Evolutionary conservation across 2,888 invertebrate genomes (phyloP), one percentile per base, ranked within the genome.

Genomic region (Ophion ellenae): DNA sequence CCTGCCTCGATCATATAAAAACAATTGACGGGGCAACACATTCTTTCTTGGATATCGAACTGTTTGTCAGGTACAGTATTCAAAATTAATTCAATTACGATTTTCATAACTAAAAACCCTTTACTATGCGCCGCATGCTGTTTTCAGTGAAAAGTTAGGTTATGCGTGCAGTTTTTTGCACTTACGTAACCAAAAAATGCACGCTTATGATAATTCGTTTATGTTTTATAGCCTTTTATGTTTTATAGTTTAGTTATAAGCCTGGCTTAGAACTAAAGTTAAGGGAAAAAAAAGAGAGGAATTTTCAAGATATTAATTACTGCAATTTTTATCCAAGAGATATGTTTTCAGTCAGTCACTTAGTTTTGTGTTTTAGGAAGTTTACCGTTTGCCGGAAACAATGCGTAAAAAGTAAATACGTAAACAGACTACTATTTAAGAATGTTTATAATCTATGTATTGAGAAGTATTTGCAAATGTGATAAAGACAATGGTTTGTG

Each of bases 1-100:
- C 36, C 63, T 57, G 53, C 40, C 73, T 63, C 61, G 47, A 36
- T 80, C 40, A 17, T 66, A 80, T 67, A 64, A 79, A 82, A 70
- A 40, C 28, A 69, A 11, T 78, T 70, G 77, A 85, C 17, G 20
- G 63, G 74, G 36, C n/a, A n/a, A 63, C 20, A 40, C 14, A 71
- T 71, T 63, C 40, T 77, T 73, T 40, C 45, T 76, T 66, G 76
- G 32, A 53, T 67, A 67, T 69, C 40, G n/a, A 53, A 28, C 76
- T 61, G 28, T 36, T 40, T 28, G 36, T 36, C 20, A 63, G 53
- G 14, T 11, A 45, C 17, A 14, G 45, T 74, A 74, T 63, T 74
- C 45, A 24, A 17, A 9, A 47, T 63, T 3, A 10, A 32, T 53
- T 53, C 11, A 6, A 36, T 1, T n/a, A 28, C 20, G 5, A 11